Evolutionary conservation across 2,113 vertebrate species (phyloP), one percentile per base, ranked within the genome.

Genomic region (Tylochromis polylepis): DNA sequence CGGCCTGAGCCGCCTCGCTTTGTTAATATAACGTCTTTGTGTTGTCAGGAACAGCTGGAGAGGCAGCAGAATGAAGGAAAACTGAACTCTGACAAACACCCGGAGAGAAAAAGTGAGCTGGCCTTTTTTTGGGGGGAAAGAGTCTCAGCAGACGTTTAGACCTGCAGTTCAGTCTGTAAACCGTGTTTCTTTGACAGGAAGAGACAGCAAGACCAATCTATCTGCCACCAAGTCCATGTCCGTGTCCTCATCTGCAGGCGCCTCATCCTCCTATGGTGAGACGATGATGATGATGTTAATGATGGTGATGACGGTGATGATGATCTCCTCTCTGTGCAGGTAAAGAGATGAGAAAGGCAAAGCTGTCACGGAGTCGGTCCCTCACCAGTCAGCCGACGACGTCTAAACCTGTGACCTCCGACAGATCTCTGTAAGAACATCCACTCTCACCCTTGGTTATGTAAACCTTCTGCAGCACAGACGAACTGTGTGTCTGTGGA

Each of bases 271-370:
- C 4, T 81, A 81, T 2, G 53, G 87, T 87, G 20, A 86, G 83
- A 9, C 4, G 14, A 62, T 43, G 46, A n/a, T 51, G 12, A n/a
- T 84, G 41, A 51, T 83, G 57, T 43, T 59, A 24, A 46, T 78
- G 65, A 38, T 60, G 20, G 11, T 86, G 56, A 24, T 56, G 27
- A n/a, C 57, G 2, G 16, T 41, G 53, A 41, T 57, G 53, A 18
- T 51, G 56, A 56, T 60, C 58, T 20, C 10, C 91, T 49, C 51
- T 85, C 8, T 81, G 62, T 96, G 82, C 90, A 98, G 98, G 97
- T 90, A 99, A 98, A 96, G 98, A 98, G 94, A 97, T 96, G 90
- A 98, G 97, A 95, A 98, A 97, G 93, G 97, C 97, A 83, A 99
- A 98, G 95, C 91, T 99, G 92, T 97, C 97, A 70, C 96, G 98